Percentiles rank a stretch among this genome's conserved stretches.
Evolutionary conservation across 2,888 invertebrate species (phyloP).

Genomic region (Lissocephala sabroskyi): DNA sequence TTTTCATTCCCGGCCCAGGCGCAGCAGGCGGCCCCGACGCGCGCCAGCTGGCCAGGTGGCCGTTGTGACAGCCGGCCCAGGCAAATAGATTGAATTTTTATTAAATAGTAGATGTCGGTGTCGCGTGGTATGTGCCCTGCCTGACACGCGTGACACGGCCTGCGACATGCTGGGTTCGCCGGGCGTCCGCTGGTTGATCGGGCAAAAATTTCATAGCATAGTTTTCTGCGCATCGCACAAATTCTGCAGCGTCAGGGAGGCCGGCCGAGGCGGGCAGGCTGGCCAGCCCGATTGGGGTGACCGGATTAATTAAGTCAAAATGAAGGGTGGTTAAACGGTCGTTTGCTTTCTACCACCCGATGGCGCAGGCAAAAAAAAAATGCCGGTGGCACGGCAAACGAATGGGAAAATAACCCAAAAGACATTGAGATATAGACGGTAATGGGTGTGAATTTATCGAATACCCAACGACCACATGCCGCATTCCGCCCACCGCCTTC

Average conservation of each 20-base stretch:
- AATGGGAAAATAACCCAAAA: constrained; percentile 26
- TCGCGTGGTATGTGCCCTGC: constrained; percentile 20
- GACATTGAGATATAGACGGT: constrained; percentile 15
- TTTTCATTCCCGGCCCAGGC: neutral
- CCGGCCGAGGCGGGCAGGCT: neutral
- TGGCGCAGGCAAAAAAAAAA: constrained; percentile 7
- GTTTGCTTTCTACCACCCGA: neutral
- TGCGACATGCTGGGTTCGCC: no score
- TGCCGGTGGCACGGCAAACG: constrained; percentile 10
- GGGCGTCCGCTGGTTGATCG: no score
- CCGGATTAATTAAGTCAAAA: constrained; percentile 33
- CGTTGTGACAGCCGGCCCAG: constrained; percentile 27
- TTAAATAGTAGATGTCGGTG: no score
- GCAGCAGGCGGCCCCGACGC: neutral
- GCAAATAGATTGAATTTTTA: constrained; percentile 54
- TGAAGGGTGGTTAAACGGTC: constrained; percentile 14
- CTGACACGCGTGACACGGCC: constrained; percentile 21
- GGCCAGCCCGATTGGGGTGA: constrained; percentile 19
- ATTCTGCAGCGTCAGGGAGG: constrained; percentile 11
- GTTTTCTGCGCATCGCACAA: constrained; percentile 52
- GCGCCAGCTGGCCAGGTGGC: constrained; percentile 16
- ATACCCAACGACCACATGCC: no score
- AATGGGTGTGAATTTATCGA: constrained; percentile 19
- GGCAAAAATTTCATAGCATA: constrained; percentile 32
- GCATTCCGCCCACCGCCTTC: no score